Evolutionary conservation across 2,888 invertebrate species (phyloP).

Genomic region (Orthonychiurus folsomi): DNA sequence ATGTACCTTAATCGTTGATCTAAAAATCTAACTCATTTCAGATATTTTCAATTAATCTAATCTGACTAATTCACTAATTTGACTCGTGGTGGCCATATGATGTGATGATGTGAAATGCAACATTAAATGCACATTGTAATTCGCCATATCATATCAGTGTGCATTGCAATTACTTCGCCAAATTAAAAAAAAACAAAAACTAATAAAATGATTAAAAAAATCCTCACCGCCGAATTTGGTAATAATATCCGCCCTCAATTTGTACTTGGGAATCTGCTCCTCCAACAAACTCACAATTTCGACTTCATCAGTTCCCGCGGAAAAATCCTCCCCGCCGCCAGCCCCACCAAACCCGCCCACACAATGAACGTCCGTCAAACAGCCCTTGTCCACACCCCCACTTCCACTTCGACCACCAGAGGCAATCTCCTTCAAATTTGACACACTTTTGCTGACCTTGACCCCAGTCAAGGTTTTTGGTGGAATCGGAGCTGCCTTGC

Average conservation of each 20-base stretch:
- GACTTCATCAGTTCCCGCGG: slow-evolving; percentile 56
- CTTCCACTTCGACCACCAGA: slow-evolving; percentile 12
- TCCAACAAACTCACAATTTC: slow-evolving; percentile 90
- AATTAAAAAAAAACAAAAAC: background rate
- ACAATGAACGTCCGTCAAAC: slow-evolving; percentile 31
- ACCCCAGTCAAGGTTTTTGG: slow-evolving; percentile 16
- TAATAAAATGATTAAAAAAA: too few relatives aligned
- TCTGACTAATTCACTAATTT: too few relatives aligned
- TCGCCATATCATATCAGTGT: background rate
- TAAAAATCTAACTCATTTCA: too few relatives aligned
- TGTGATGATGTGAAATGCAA: too few relatives aligned
- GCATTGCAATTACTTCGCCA: background rate
- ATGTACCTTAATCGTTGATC: too few relatives aligned
- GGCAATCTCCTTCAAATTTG: slow-evolving; percentile 25
- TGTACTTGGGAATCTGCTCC: slow-evolving; percentile 90
- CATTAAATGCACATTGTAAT: too few relatives aligned
- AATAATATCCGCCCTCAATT: slow-evolving; percentile 83
- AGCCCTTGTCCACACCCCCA: slow-evolving; percentile 29
- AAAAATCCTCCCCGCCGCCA: slow-evolving; percentile 3
- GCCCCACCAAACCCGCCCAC: slow-evolving; percentile 15
- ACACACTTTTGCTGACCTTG: slow-evolving; percentile 32
- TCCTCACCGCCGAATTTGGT: slow-evolving; percentile 83
- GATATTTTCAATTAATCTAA: too few relatives aligned
- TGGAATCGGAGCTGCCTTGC: slow-evolving; percentile 13
- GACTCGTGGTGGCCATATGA: too few relatives aligned